A percentile compares a stretch with the other conserved stretches of the same genome.
Evolutionary conservation across 1,140 invertebrate genomes (phyloP).

Genomic region (Whitmania pigra): DNA sequence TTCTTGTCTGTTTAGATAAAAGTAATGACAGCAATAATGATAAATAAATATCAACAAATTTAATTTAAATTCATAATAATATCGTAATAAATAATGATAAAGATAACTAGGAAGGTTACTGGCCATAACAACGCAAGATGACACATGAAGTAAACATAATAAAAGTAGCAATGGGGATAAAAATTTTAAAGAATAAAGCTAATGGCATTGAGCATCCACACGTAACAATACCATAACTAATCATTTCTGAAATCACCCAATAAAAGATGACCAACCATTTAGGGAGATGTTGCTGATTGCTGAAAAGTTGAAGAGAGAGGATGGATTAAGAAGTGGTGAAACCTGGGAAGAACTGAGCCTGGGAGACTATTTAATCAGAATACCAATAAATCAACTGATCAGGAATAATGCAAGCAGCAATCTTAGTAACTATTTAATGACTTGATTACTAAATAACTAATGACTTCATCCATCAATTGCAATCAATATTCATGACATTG

Average conservation of each 20-base stretch:
- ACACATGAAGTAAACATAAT: too few relatives aligned
- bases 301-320: conserved; percentile 53
- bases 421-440: neutral
- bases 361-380: neutral
- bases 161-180: too few relatives aligned
- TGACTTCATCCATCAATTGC: too few relatives aligned
- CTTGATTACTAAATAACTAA: neutral
- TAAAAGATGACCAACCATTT: conserved; percentile 32
- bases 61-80: too few relatives aligned
- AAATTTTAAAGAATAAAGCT: too few relatives aligned
- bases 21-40: neutral
- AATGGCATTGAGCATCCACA: too few relatives aligned
- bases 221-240: too few relatives aligned
- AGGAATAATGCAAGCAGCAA: conserved; percentile 15
- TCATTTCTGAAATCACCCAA: neutral
- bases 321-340: conserved; percentile 59
- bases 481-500: too few relatives aligned
- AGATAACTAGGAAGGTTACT: too few relatives aligned
- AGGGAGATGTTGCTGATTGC: conserved; percentile 39
- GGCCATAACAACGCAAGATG: too few relatives aligned
- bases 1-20: conserved; percentile 27
- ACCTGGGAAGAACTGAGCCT: conserved; percentile 44
- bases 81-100: too few relatives aligned
- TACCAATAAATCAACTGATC: neutral
- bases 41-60: neutral